Percentiles rank a stretch among this genome's conserved stretches.
Evolutionary conservation across 2,113 vertebrate genomes (phyloP).

Genomic region (Siniperca chuatsi): DNA sequence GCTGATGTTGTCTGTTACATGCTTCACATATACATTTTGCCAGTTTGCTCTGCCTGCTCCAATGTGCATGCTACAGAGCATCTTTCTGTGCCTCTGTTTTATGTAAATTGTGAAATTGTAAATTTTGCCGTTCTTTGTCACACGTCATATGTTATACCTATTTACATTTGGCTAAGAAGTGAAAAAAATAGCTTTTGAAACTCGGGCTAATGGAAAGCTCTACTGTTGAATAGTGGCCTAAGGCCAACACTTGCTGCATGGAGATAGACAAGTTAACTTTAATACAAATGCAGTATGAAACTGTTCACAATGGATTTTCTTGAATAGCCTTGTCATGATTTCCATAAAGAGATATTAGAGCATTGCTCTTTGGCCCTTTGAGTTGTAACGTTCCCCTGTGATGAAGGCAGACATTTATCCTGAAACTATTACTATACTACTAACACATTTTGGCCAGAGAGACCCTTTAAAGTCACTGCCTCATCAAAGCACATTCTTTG

Average conservation of each 20-base stretch:
- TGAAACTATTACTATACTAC: background rate
- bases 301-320: background rate
- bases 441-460: background rate
- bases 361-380: background rate
- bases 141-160: background rate
- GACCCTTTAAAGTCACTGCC: background rate
- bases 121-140: background rate
- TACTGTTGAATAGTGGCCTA: background rate
- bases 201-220: background rate
- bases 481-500: slow-evolving; percentile 15
- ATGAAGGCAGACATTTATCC: background rate
- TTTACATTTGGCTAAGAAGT: background rate
- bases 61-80: background rate
- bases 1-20: background rate
- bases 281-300: background rate
- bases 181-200: background rate
- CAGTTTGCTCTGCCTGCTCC: background rate
- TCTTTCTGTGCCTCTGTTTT: background rate
- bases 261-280: background rate
- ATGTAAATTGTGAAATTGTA: background rate
- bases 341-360: background rate
- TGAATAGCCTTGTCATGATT: background rate
- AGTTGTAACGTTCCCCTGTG: background rate
- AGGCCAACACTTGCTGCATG: background rate
- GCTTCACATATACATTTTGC: background rate